These are phyloP conservation scores for Willisornis vidua DNA, from an alignment of 2,113 vertebrate species.

Conservation along the genomic window DNA sequence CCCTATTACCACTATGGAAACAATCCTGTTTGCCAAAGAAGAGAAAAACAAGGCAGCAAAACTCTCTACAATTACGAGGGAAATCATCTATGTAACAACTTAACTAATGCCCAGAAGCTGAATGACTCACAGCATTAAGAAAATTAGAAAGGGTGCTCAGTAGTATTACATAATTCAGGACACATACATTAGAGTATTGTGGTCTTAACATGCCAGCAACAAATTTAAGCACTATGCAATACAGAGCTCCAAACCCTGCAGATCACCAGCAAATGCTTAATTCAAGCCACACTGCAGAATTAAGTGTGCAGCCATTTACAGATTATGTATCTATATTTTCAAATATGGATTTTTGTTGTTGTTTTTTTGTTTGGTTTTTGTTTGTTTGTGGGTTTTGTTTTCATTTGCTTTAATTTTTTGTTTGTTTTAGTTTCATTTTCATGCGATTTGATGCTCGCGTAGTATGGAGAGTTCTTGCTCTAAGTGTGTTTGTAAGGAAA, in stretches of 20 bases:
- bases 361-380: neutral
- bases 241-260: neutral
- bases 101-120: slow-evolving; percentile 62
- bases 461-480: neutral
- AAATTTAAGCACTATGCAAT: neutral
- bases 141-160: slow-evolving; percentile 53
- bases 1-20: slow-evolving; percentile 48
- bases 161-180: slow-evolving; percentile 27
- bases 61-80: slow-evolving; percentile 51
- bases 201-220: neutral
- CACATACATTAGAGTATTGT: neutral
- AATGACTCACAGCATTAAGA: slow-evolving; percentile 58
- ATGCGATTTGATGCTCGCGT: neutral
- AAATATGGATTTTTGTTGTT: neutral
- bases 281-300: neutral
- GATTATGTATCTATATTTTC: neutral
- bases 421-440: neutral
- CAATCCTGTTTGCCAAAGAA: slow-evolving; percentile 41
- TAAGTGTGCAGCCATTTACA: neutral
- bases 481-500: neutral
- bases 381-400: neutral
- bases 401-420: neutral
- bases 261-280: neutral
- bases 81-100: slow-evolving; percentile 72
- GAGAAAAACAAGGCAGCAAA: slow-evolving; percentile 58